phyloP scores from a whole-genome alignment of 2,888 invertebrate genomes.

The Deilephila porcellus region DNA sequence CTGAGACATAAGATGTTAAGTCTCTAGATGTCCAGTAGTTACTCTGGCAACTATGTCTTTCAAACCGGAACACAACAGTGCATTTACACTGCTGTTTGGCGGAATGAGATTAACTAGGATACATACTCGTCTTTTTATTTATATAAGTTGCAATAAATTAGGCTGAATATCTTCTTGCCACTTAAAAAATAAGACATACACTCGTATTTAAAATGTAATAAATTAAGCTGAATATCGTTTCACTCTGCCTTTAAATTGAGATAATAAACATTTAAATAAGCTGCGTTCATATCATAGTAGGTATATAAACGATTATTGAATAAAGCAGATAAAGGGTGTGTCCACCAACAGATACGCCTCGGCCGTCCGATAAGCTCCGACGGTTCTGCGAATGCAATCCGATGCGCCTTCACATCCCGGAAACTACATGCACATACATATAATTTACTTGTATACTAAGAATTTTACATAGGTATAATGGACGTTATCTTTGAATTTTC shows the following conservation, averaged over 20 bases:
- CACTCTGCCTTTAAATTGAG: background rate
- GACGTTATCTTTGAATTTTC: background rate
- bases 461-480: constrained; percentile 13
- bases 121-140: too few relatives aligned
- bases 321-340: constrained; percentile 43
- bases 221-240: too few relatives aligned
- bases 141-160: too few relatives aligned
- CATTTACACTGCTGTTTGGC: too few relatives aligned
- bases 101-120: too few relatives aligned
- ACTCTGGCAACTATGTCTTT: too few relatives aligned
- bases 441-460: constrained; percentile 27
- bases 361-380: constrained; percentile 59
- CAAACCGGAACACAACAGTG: too few relatives aligned
- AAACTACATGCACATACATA: constrained; percentile 40
- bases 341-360: constrained; percentile 52
- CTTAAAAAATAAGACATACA: too few relatives aligned
- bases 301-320: constrained; percentile 25
- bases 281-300: constrained; percentile 6
- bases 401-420: constrained; percentile 64
- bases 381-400: constrained; percentile 64
- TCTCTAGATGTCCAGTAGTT: too few relatives aligned
- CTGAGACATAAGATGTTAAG: too few relatives aligned
- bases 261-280: background rate
- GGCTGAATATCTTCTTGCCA: too few relatives aligned
- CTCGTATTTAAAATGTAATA: too few relatives aligned